Evolutionary conservation across 2,888 invertebrate species (phyloP), one percentile per base, ranked within the genome.

Genomic region (Oxytorus armatus): DNA sequence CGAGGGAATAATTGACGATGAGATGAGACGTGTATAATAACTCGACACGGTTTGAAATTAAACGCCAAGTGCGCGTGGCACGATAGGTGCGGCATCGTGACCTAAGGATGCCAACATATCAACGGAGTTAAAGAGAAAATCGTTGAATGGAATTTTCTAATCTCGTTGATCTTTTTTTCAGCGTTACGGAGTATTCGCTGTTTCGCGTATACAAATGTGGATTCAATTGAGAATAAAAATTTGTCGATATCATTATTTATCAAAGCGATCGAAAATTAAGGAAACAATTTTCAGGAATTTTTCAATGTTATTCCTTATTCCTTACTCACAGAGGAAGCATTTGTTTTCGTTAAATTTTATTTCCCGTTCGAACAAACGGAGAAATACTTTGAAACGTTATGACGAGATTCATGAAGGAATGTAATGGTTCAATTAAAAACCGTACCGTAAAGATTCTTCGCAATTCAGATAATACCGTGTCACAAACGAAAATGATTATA

Each of bases 1-100:
- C 68, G 25, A 59, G 33, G 39, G n/a, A n/a, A n/a, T 33, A 72
- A 80, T 61, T 68, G 66, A 65, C 55, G 33, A 44, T 49, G 16
- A n/a, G 44, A n/a, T 42, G 42, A 42, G 10, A 23, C 39, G 61
- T 39, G n/a, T n/a, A n/a, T n/a, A 61, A 68, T 23, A 42, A 69
- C n/a, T 69, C 39, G 69, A 65, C 8, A 25, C 63, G 51, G 49
- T 42, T 76, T 69, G 68, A 78, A 78, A 78, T 57, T 69, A 80
- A 78, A 55, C 57, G 63, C 49, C 51, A 42, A 61, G 42, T 68
- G 75, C 53, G 65, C 25, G 39, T 49, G 47, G 49, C 51, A 74
- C 55, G 39, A 69, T 65, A 82, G 82, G 82, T 81, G 82, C 82
- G 80, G 80, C 82, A 42, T 42, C 42, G n/a, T 78, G 82, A 78